These are phyloP conservation scores for Alligator mississippiensis DNA, from an alignment of 2,113 vertebrate species.

Conservation along the genomic window DNA sequence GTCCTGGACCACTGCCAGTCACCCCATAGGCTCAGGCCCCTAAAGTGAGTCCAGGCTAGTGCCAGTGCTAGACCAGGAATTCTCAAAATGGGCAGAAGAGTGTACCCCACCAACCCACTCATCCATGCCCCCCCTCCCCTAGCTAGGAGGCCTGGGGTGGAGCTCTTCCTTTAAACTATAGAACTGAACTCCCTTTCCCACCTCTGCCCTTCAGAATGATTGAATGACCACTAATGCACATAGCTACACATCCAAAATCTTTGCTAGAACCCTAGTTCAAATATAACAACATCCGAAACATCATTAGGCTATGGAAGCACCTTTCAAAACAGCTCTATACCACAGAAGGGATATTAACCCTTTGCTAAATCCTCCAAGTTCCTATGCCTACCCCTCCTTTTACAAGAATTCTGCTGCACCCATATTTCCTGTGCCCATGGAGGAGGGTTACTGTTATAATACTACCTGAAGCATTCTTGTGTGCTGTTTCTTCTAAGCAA, in stretches of 20 bases:
- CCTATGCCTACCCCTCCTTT: not conserved
- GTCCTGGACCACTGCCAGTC: no score
- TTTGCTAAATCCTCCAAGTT: not conserved
- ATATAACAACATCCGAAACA: not conserved
- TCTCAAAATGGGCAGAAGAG: no score
- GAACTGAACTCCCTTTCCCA: not conserved
- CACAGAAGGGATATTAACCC: not conserved
- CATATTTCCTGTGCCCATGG: fast-evolving
- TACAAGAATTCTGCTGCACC: not conserved
- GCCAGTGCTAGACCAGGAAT: no score
- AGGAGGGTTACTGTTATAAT: not conserved
- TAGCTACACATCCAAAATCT: not conserved
- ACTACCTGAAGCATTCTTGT: not conserved
- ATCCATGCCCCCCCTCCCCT: no score
- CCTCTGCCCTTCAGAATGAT: not conserved
- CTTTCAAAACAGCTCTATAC: fast-evolving
- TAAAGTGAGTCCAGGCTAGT: no score
- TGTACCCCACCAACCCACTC: no score
- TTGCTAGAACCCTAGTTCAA: not conserved
- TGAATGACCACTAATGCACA: not conserved
- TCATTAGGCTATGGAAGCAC: not conserved
- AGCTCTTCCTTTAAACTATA: not conserved
- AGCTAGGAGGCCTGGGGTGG: no score
- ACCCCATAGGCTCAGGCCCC: no score
- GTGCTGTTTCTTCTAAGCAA: not conserved